Evolutionary conservation across 2,797 vertebrate species (phyloP).

Genomic region (Notoglanidium macrostoma): DNA sequence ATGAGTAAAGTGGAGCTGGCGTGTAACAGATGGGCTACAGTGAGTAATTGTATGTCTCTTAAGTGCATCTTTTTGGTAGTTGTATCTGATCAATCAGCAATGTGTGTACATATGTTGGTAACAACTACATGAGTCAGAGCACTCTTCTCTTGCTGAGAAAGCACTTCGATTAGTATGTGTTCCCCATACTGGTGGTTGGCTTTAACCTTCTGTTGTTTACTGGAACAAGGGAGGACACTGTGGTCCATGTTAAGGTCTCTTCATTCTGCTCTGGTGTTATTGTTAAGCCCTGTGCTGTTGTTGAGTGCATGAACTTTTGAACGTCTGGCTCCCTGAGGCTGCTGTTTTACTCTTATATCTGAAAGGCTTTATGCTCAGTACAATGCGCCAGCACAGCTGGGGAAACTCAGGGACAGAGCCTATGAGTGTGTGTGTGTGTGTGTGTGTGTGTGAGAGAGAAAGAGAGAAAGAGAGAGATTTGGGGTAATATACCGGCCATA

Average conservation of each 20-base stretch:
- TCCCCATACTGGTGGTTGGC: neutral
- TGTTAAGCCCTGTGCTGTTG: conserved; percentile 34
- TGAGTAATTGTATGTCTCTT: neutral
- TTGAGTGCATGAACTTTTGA: conserved; percentile 59
- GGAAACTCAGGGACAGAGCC: conserved; percentile 23
- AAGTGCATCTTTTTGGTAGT: neutral
- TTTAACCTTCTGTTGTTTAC: conserved; percentile 25
- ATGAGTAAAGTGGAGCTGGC: neutral
- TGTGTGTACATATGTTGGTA: neutral
- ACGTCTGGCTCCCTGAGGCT: conserved; percentile 49
- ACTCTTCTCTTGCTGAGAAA: neutral
- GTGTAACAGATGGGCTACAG: neutral
- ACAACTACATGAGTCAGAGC: neutral
- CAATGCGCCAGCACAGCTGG: conserved; percentile 52
- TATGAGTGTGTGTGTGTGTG: neutral
- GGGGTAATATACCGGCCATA: conserved; percentile 35
- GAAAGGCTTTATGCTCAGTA: conserved; percentile 59
- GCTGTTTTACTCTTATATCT: conserved; percentile 61
- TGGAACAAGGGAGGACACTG: conserved; percentile 3
- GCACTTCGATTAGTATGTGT: neutral
- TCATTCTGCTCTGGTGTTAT: conserved; percentile 12
- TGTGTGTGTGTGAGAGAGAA: neutral
- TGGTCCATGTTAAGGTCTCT: conserved; percentile 10
- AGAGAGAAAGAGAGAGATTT: conserved; percentile 16
- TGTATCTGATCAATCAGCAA: neutral